A percentile compares a stretch with the other conserved stretches of the same genome.
phyloP scores from a whole-genome alignment of 2,888 invertebrate species.

The Diloba caeruleocephala region DNA sequence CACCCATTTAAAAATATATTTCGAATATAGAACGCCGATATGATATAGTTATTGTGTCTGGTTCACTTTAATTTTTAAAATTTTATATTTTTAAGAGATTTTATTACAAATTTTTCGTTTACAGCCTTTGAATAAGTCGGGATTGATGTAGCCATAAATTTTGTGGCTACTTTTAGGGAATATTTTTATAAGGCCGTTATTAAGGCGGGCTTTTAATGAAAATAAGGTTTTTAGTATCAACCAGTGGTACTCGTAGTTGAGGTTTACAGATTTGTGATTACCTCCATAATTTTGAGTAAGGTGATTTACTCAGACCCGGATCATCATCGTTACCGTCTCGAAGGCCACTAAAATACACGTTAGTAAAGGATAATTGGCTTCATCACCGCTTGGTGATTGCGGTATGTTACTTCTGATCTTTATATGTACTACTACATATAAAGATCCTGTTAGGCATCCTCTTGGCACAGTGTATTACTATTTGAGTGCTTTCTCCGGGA shows the following conservation, averaged over 20 bases:
- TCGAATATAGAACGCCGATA: constrained; percentile 4
- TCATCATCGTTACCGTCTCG: too few relatives aligned
- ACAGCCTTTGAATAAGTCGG: constrained; percentile 48
- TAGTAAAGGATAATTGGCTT: too few relatives aligned
- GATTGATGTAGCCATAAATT: constrained; percentile 57
- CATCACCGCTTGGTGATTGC: too few relatives aligned
- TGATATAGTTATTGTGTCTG: constrained; percentile 14
- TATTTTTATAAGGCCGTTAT: constrained; percentile 45
- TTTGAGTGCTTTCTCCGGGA: too few relatives aligned
- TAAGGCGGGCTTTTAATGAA: constrained; percentile 48
- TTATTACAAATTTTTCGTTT: constrained; percentile 54
- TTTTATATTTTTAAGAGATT: constrained; percentile 47
- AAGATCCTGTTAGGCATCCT: too few relatives aligned
- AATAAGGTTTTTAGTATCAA: constrained; percentile 30
- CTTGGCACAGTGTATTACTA: too few relatives aligned
- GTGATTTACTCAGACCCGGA: too few relatives aligned
- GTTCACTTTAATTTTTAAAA: constrained; percentile 44
- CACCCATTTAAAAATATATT: constrained; percentile 15
- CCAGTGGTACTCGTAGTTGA: constrained; percentile 6
- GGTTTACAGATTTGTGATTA: constrained; percentile 1
- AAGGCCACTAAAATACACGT: too few relatives aligned
- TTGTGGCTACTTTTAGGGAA: constrained; percentile 49
- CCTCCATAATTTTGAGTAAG: too few relatives aligned
- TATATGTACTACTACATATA: too few relatives aligned
- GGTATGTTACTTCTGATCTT: too few relatives aligned